Conservation (phyloP, 1,140 invertebrate species). For the Calephelis virginiensis region DNA sequence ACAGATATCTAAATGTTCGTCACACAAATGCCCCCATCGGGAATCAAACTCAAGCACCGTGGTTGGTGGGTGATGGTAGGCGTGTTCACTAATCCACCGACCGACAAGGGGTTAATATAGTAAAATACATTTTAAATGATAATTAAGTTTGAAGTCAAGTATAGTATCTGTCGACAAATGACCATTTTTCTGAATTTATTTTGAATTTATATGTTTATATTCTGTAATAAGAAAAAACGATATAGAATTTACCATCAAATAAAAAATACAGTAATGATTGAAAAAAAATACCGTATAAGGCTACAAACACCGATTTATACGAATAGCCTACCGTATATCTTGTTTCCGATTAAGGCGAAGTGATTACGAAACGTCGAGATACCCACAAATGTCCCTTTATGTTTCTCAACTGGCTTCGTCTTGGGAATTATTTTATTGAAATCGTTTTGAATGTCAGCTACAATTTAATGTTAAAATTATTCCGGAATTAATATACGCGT, state of each 20-base stretch:
- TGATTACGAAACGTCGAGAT: constrained; percentile 6
- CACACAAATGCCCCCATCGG: no score
- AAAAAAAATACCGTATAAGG: neutral
- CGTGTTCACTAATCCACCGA: no score
- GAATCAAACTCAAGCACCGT: no score
- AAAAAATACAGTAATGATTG: neutral
- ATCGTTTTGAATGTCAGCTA: constrained; percentile 19
- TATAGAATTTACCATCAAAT: neutral
- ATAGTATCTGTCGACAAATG: no score
- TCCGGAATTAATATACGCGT: constrained; percentile 17
- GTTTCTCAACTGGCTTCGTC: constrained; percentile 5
- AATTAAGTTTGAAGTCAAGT: no score
- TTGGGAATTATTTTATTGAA: constrained; percentile 15
- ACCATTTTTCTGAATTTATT: no score
- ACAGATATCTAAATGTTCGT: no score
- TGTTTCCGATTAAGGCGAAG: constrained; percentile 15
- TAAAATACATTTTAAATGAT: no score
- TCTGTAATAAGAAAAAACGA: no score
- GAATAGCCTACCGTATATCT: constrained; percentile 10
- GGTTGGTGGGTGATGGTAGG: no score
- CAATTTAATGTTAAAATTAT: constrained; percentile 19
- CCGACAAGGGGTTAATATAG: no score
- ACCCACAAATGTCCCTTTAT: constrained; percentile 3
- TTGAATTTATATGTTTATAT: no score
- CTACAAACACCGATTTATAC: constrained; percentile 2